phyloP scores from a whole-genome alignment of 2,888 invertebrate species.

The Eupithecia abbreviata region DNA sequence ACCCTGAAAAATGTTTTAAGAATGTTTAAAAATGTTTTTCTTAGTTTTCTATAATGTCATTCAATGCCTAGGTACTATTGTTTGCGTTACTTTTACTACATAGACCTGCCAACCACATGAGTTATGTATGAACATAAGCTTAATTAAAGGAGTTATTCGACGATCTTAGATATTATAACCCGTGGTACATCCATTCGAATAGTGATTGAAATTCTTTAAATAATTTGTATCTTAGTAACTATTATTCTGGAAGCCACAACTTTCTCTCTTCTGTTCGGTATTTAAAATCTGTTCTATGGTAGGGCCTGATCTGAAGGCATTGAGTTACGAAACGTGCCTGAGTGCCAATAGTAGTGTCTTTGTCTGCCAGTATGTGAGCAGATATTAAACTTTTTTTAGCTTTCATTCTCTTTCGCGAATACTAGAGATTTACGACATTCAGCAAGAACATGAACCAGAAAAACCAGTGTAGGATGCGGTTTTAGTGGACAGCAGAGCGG shows the following conservation, averaged over 20 bases:
- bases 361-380: conserved; percentile 27
- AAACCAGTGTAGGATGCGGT: neutral
- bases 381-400: conserved; percentile 31
- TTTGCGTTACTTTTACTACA: neutral
- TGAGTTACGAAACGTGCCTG: conserved; percentile 31
- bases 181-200: no score
- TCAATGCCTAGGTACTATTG: neutral
- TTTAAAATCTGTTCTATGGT: neutral
- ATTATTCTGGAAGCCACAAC: no score
- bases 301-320: conserved; percentile 17
- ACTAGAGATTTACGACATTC: conserved; percentile 2
- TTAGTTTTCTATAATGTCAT: neutral
- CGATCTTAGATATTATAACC: no score
- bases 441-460: neutral
- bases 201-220: neutral
- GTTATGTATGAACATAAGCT: neutral
- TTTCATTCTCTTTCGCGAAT: conserved; percentile 8
- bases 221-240: neutral
- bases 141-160: no score
- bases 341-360: conserved; percentile 26
- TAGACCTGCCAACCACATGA: neutral
- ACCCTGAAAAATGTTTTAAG: neutral
- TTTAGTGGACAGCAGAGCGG: neutral
- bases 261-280: neutral
- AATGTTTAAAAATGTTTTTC: no score